A percentile compares a stretch with the other conserved stretches of the same genome.
phyloP scores from a whole-genome alignment of 2,888 invertebrate genomes.

The Epinotia ramella region DNA sequence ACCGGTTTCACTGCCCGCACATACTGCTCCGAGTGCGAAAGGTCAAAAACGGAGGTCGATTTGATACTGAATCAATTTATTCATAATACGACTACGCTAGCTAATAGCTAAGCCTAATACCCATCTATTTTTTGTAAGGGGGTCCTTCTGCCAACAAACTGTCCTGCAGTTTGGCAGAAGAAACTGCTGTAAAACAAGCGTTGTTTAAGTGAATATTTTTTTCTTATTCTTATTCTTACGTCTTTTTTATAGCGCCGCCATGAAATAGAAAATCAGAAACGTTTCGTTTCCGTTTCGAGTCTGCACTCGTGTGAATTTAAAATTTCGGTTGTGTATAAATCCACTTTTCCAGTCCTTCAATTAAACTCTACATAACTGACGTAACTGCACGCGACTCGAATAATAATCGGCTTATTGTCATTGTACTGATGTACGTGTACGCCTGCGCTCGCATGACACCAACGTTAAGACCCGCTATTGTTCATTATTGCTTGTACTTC shows the following conservation, averaged over 20 bases:
- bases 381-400: not conserved
- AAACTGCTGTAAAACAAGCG: too few species aligned
- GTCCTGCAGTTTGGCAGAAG: too few species aligned
- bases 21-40: slow-evolving; percentile 9
- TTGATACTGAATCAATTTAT: not conserved
- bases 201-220: too few species aligned
- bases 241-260: not conserved
- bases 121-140: too few species aligned
- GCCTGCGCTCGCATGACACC: not conserved
- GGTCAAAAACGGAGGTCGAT: slow-evolving; percentile 5
- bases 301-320: too few species aligned
- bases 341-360: too few species aligned
- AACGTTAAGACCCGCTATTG: not conserved
- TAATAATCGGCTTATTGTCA: not conserved
- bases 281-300: too few species aligned
- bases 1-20: slow-evolving; percentile 25
- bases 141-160: too few species aligned
- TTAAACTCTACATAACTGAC: not conserved
- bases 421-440: not conserved
- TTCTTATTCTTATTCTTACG: too few species aligned
- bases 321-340: too few species aligned
- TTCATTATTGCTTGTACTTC: slow-evolving; percentile 27
- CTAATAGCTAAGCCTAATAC: too few species aligned
- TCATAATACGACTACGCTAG: too few species aligned
- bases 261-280: not conserved